Evolutionary conservation across 2,797 vertebrate species (phyloP).

Genomic region (Notolabrus celidotus): DNA sequence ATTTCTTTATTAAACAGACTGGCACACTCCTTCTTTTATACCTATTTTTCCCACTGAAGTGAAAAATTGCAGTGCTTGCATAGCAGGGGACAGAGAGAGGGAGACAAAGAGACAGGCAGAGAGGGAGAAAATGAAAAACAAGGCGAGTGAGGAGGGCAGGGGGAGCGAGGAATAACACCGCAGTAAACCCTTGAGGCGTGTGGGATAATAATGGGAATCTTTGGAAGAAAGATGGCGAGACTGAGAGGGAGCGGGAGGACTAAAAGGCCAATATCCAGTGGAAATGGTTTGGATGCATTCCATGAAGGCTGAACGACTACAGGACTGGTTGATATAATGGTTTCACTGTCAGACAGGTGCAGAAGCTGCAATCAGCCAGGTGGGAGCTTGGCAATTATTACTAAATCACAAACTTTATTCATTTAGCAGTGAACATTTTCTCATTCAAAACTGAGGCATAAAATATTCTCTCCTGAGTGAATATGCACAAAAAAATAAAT

Average conservation of each 20-base stretch:
- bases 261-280: constrained; percentile 56
- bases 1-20: constrained; percentile 79
- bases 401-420: neutral
- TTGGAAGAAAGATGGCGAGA: constrained; percentile 47
- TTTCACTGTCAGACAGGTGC: constrained; percentile 4
- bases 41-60: constrained; percentile 70
- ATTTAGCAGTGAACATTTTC: neutral
- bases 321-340: constrained; percentile 29
- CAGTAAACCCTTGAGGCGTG: constrained; percentile 64
- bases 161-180: constrained; percentile 51
- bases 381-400: neutral
- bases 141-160: constrained; percentile 47
- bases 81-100: constrained; percentile 50
- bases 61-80: constrained; percentile 73
- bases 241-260: constrained; percentile 38
- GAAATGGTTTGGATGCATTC: constrained; percentile 41
- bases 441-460: neutral
- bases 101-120: constrained; percentile 51
- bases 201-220: constrained; percentile 61
- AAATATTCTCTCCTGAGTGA: neutral
- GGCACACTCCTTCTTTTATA: constrained; percentile 71
- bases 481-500: neutral
- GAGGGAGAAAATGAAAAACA: constrained; percentile 65
- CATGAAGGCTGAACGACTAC: constrained; percentile 25
- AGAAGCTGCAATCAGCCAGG: neutral